Percentiles rank a stretch among this genome's conserved stretches.
These are phyloP conservation scores for Squalus acanthias DNA, from an alignment of 2,797 vertebrate genomes.

Conservation along the genomic window DNA sequence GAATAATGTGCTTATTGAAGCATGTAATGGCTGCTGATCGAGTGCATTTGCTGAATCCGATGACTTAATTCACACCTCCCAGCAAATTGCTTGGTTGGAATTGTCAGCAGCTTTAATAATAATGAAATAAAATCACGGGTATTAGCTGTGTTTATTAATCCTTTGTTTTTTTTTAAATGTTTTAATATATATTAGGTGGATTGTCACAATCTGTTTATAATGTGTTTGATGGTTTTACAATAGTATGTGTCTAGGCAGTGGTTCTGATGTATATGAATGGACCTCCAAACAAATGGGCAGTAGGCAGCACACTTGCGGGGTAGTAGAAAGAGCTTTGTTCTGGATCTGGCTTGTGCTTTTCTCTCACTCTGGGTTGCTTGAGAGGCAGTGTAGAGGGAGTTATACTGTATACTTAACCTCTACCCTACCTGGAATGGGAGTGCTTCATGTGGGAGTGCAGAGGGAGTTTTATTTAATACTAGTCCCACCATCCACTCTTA, in stretches of 20 bases:
- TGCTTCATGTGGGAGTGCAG: not conserved
- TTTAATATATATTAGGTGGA: not conserved
- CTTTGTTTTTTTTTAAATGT: not conserved
- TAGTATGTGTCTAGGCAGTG: not conserved
- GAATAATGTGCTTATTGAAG: slow-evolving; percentile 25
- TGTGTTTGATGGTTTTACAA: not conserved
- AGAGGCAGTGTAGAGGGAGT: not conserved
- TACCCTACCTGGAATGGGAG: not conserved
- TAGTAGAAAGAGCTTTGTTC: not conserved
- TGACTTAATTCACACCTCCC: slow-evolving; percentile 28
- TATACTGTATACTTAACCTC: not conserved
- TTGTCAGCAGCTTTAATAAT: slow-evolving; percentile 18
- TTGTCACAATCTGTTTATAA: not conserved
- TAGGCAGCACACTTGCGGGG: not conserved
- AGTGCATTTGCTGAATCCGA: slow-evolving; percentile 24
- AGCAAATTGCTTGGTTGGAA: not conserved
- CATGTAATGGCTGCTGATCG: slow-evolving; percentile 20
- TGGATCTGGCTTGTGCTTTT: not conserved
- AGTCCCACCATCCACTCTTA: not conserved
- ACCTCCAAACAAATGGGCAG: not conserved
- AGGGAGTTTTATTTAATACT: not conserved
- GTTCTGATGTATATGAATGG: not conserved
- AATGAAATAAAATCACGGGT: not conserved
- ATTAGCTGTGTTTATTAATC: not conserved
- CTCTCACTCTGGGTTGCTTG: not conserved